Evolutionary conservation across 2,797 vertebrate genomes (phyloP), one percentile per base, ranked within the genome.

Genomic region (Semotilus atromaculatus): DNA sequence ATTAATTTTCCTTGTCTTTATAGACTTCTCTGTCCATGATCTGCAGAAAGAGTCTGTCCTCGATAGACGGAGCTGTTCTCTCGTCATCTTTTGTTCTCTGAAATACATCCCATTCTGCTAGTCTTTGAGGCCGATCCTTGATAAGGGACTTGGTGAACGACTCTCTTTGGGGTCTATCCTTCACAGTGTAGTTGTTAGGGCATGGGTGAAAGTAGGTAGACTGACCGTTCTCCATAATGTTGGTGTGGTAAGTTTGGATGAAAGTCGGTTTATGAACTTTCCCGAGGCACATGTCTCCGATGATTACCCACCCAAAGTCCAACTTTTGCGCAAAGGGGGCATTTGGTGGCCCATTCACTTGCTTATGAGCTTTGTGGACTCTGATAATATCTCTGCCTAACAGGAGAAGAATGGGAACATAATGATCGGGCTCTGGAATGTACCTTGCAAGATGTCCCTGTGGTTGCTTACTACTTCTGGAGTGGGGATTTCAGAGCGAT

Each of bases 321-420:
- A 76, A 76, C 34, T 58, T 76, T n/a, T 83, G 72, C 10, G 43
- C 43, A 26, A 66, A 83, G 8, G 82, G 82, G 11, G 82, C 82
- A 76, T 83, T 75, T 29, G 38, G 29, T 75, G 58, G 71, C 6
- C 58, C 21, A 7, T 83, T 83, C 13, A 83, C 48, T 34, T 83
- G 71, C 19, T 74, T 43, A 48, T 74, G 81, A 18, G 38, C 71
- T 75, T 75, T 83, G 71, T 82, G 81, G 26, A 43, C 81, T 48
- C 68, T 73, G n/a, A 82, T 82, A 1, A 82, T 82, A 21, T 77
- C 31, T 58, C 51, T 53, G 29, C 74, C 51, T 53, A 77, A 38
- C 34, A 77, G 13, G 4, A 82, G 53, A 26, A 82, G 67, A 36
- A 82, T 82, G 31, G 68, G 36, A 72, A 29, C 68, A 1, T 73